Conservation (phyloP, 2,888 invertebrate species). For the Malthinus flaveolus region DNA sequence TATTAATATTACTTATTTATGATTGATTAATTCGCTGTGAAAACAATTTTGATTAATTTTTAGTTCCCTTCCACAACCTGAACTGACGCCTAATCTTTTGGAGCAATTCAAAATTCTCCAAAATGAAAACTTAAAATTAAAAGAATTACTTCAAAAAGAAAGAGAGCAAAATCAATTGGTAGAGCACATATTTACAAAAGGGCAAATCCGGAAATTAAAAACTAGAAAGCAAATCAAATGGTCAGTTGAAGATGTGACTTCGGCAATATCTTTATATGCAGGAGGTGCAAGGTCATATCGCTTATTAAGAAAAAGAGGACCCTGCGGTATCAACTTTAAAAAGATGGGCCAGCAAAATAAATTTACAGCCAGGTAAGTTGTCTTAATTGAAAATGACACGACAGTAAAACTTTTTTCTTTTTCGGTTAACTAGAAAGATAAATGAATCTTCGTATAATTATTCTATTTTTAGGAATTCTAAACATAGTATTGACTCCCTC, state of each 20-base stretch:
- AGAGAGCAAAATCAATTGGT: not conserved
- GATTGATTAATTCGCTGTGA: no score
- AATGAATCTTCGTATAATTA: no score
- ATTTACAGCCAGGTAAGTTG: no score
- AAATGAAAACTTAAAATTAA: not conserved
- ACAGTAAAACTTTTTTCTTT: no score
- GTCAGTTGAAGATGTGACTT: not conserved
- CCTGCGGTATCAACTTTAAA: not conserved
- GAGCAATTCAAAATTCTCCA: not conserved
- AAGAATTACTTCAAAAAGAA: not conserved
- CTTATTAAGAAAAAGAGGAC: not conserved
- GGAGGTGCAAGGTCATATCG: not conserved
- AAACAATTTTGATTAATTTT: no score
- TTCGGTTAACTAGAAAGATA: no score
- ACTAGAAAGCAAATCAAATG: not conserved
- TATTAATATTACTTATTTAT: no score
- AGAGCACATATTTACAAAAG: not conserved
- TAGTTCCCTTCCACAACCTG: not conserved
- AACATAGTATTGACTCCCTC: not conserved
- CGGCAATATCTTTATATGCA: not conserved
- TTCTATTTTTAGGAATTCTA: not conserved
- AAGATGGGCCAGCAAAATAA: no score
- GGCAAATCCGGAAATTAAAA: not conserved
- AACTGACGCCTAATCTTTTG: not conserved
- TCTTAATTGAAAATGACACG: no score